phyloP scores from a whole-genome alignment of 2,888 invertebrate species.

The Caprella mutica region DNA sequence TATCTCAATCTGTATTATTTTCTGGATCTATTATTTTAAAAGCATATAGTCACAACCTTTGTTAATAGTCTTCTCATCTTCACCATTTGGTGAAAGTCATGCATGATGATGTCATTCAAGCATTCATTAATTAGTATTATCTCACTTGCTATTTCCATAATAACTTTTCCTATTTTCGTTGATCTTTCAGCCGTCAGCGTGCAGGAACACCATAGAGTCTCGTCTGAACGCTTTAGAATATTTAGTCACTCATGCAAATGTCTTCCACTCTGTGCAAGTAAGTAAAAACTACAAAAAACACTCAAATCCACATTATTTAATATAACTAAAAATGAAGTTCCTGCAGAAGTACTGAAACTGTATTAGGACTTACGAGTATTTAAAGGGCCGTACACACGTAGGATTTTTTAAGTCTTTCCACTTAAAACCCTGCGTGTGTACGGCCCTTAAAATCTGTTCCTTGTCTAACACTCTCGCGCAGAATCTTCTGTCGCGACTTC shows the following conservation, averaged over 20 bases:
- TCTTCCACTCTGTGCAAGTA: conserved; percentile 55
- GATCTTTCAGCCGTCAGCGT: conserved; percentile 52
- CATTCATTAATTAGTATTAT: too few relatives aligned
- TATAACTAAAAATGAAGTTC: neutral
- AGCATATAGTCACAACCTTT: too few relatives aligned
- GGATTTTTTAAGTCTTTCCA: too few relatives aligned
- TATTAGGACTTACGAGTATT: too few relatives aligned
- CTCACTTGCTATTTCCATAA: neutral
- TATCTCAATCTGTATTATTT: too few relatives aligned
- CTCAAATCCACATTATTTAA: neutral
- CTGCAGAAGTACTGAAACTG: too few relatives aligned
- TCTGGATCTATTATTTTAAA: too few relatives aligned
- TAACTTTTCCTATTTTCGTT: neutral
- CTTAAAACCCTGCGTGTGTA: neutral
- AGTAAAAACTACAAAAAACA: neutral
- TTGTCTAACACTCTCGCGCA: too few relatives aligned
- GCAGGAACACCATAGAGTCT: conserved; percentile 52
- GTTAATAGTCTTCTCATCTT: too few relatives aligned
- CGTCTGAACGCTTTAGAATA: conserved; percentile 66
- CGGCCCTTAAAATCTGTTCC: neutral
- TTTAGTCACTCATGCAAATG: conserved; percentile 54
- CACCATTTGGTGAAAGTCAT: too few relatives aligned
- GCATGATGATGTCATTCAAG: too few relatives aligned
- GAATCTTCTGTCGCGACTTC: conserved; percentile 54
- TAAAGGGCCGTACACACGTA: too few relatives aligned